Percentiles rank a stretch among this genome's conserved stretches.
phyloP scores from a whole-genome alignment of 2,797 vertebrate species.

The Holocentrus rufus region DNA sequence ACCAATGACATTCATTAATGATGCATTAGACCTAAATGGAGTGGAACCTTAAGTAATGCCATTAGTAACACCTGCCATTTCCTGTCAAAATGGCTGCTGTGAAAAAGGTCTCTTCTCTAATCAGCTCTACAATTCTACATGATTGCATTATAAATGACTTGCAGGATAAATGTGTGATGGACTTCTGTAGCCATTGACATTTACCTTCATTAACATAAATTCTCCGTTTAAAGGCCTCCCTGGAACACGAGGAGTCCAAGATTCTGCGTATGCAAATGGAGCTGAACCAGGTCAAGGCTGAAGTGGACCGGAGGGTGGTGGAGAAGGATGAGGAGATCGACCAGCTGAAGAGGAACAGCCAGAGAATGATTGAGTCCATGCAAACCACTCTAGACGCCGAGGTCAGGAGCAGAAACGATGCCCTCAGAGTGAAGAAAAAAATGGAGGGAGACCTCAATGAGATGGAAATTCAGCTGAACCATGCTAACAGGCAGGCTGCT shows the following conservation, averaged over 20 bases:
- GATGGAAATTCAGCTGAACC: conserved; percentile 91
- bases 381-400: conserved; percentile 87
- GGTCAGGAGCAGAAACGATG: conserved; percentile 89
- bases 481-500: conserved; percentile 85
- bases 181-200: background rate
- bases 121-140: too few species aligned
- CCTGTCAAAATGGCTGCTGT: too few species aligned
- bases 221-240: conserved; percentile 81
- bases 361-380: conserved; percentile 84
- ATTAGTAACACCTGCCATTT: too few species aligned
- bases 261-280: conserved; percentile 88
- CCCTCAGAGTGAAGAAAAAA: conserved; percentile 91
- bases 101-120: too few species aligned
- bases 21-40: too few species aligned
- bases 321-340: conserved; percentile 91
- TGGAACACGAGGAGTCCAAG: conserved; percentile 91
- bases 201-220: conserved; percentile 71
- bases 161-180: background rate
- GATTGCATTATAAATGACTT: too few species aligned
- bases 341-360: conserved; percentile 80
- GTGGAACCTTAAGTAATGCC: too few species aligned
- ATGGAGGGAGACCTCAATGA: conserved; percentile 91
- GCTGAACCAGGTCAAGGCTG: conserved; percentile 88
- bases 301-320: conserved; percentile 84
- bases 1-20: too few species aligned